Evolutionary conservation across 2,113 vertebrate species (phyloP), one percentile per base, ranked within the genome.

Genomic region (Xiphorhynchus elegans): DNA sequence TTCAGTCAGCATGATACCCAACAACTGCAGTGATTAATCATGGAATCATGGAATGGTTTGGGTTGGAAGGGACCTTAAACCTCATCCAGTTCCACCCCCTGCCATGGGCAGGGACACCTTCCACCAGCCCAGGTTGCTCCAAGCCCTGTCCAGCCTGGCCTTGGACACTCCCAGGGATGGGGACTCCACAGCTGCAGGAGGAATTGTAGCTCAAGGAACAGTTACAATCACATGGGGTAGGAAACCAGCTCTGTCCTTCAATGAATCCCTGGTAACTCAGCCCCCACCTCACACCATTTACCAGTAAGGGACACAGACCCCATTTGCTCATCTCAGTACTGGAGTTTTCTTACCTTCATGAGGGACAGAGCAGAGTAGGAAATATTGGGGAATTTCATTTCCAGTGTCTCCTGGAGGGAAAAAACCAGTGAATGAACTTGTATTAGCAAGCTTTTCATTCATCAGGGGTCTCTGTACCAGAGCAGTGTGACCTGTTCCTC

Each of bases 351-450:
- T 98, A 99, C 99, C 99, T 99, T 99, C 98, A 99, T 98, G 70
- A 99, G 95, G 72, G 98, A 97, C 91, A 99, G 96, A 26, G 99
- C 98, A 72, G 98, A 97, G 87, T 97, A 97, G 2, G 99, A 99
- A 69, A 99, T 97, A 83, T 97, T 98, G 26, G 98, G 98, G 96
- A 99, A 99, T 96, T 98, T 99, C 92, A 98, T 93, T 97, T 99
- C 99, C 77, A 99, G 75, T 6, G 98, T 96, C 85, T 99, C 99
- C 99, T 99, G 89, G 39, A 92, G 11, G 42, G 7, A 5, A 53
- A 49, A 86, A 46, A 49, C 11, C 14, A 84, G 16, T 19, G 9
- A 59, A 29, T 17, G 21, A 7, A 42, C 31, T 78, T 74, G 16
- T 67, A 72, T 69, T 60, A 60, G 80, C 18, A 76, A 63, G 14